Base-by-base conservation (phyloP, 2,888 invertebrate genomes). In the Apantesis nais region DNA sequence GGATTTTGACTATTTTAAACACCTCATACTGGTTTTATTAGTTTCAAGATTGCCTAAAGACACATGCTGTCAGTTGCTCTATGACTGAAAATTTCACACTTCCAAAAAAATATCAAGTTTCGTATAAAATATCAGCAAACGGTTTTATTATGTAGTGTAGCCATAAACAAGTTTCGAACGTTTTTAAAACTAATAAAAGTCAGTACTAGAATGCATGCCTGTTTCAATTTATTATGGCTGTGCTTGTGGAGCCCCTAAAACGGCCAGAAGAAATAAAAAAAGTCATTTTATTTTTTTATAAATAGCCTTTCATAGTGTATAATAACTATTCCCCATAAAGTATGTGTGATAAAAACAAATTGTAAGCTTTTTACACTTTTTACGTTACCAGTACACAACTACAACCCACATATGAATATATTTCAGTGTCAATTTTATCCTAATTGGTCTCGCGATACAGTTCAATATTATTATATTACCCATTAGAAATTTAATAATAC, bases 181-280 rank as follows among this genome's bases (percentile, higher is more conserved):
- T 88, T 90, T 88, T 88, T 88, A 88, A 89, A 84, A 86, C 84
- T 86, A 77, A 89, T 92, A 89, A 91, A 91, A 85, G 79, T 83
- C 76, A 83, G 80, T 78, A 77, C 72, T 80, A 75, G 78, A 80
- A 85, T 84, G 81, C 80, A 83, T 78, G 81, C 80, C 74, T 68
- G 74, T 76, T 77, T 73, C 74, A 76, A 87, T 88, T 88, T 87
- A 88, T 85, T 69, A 78, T 80, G 70, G 72, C 74, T 74, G 72
- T 70, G 73, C 72, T 75, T 74, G 75, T 63, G 9, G 62, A 65
- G 82, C 73, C 25, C 25, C 58, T 25, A 68, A 39, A 58, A 4
- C 2, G 64, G 73, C 70, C 70, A 39, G 39, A 7, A 19, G 11
- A 9, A 62, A 25, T n/a, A n/a, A 19, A 63, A 63, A 11, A 14